These are phyloP conservation scores for Xiphorhynchus erythropygius DNA, from an alignment of 2,797 vertebrate species.

Conservation along the genomic window DNA sequence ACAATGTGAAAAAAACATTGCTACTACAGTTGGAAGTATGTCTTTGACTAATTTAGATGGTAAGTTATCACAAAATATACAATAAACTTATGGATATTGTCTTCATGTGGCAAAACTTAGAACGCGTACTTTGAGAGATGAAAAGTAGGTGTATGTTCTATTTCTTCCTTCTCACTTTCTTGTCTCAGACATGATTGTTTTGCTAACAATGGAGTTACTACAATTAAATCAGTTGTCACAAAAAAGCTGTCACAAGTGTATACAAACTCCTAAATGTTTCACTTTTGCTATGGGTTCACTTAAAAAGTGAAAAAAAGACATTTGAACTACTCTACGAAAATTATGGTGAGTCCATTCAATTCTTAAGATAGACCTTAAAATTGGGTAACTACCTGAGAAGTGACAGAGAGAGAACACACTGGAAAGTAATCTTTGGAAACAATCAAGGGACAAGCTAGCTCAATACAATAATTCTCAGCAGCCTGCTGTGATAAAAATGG, in stretches of 20 bases:
- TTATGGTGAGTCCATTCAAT: fast-evolving
- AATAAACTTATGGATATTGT: neutral
- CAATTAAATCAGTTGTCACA: neutral
- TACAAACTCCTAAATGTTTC: neutral
- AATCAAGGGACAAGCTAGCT: neutral
- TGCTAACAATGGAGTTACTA: neutral
- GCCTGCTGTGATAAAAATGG: neutral
- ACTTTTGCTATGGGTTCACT: neutral
- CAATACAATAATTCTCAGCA: neutral
- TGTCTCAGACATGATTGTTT: neutral
- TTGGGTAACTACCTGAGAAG: neutral
- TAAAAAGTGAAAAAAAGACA: neutral
- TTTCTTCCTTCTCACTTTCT: neutral
- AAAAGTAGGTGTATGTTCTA: neutral
- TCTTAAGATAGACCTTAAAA: neutral
- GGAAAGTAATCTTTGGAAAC: neutral
- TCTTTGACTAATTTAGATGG: neutral
- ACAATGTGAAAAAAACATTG: neutral
- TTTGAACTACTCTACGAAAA: neutral
- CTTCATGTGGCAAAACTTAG: neutral
- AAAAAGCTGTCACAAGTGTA: neutral
- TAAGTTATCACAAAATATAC: neutral
- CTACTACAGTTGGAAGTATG: neutral
- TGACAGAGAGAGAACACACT: neutral
- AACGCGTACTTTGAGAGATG: neutral